Evolutionary conservation across 2,113 vertebrate genomes (phyloP), one percentile per base, ranked within the genome.

Genomic region (Epinephelus fuscoguttatus): DNA sequence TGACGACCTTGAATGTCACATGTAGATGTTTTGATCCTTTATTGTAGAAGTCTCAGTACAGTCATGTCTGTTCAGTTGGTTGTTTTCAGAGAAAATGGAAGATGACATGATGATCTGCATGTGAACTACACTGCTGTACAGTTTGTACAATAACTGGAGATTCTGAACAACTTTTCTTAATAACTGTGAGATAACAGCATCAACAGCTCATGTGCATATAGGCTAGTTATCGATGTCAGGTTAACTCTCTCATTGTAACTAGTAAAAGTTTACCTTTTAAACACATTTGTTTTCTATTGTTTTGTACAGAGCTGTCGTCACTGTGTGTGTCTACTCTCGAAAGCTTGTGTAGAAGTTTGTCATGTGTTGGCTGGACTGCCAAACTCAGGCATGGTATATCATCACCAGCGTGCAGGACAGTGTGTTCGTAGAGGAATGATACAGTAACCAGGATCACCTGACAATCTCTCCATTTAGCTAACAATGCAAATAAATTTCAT

Each of bases 231-330:
- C 71, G 69, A 53, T 68, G 52, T 85, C 69, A 69, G 37, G 45
- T 68, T 63, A 21, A 40, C 74, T 60, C 45, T 78, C 78, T 37
- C 33, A 57, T 79, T 68, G 64, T 85, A 37, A 37, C 33, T 78
- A 81, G 75, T 84, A 57, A 84, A 87, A 12, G 12, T 81, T 84
- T 90, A 89, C 88, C 88, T 92, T 93, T 37, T 37, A 91, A 90
- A 80, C n/a, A 10, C 4, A 0, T 80, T 75, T 57, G 17, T 42
- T 87, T 87, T 64, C 45, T 40, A 42, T 75, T 76, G 64, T 74
- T 84, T 70, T 75, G 64, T 85, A 37, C 33, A 37, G 33, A 37
- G 33, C 33, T 37, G 33, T 37, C 33, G 33, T 37, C 66, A 75
- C 14, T 50, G 66, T 78, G 67, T 64, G 60, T 19, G 23, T 70